These are phyloP conservation scores for Meloidogyne floridensis DNA, from an alignment of 1,140 invertebrate species.

Conservation along the genomic window DNA sequence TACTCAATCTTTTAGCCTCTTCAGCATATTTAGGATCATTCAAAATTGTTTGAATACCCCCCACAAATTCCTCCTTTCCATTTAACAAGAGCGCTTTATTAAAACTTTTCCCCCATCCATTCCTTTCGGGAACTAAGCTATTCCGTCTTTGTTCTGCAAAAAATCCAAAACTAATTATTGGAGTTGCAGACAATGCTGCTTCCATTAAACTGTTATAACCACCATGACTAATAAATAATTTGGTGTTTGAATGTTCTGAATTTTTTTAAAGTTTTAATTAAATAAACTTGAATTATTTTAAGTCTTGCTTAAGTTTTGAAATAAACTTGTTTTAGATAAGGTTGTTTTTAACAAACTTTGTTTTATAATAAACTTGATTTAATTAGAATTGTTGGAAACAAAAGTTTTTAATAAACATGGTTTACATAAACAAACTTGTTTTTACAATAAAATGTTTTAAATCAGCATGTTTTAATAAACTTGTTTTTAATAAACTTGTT, in stretches of 20 bases:
- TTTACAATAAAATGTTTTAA: too few relatives aligned
- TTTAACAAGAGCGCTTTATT: conserved; percentile 16
- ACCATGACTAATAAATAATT: conserved; percentile 36
- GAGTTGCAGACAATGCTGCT: conserved; percentile 2
- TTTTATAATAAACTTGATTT: too few relatives aligned
- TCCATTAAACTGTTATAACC: conserved; percentile 32
- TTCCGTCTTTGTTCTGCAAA: conserved; percentile 36
- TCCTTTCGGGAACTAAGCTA: conserved; percentile 23
- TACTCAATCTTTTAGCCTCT: conserved; percentile 16
- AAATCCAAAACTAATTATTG: conserved; percentile 32
- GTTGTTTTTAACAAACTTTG: too few relatives aligned
- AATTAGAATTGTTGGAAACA: too few relatives aligned
- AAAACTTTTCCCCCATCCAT: conserved; percentile 36
- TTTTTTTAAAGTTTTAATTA: background rate
- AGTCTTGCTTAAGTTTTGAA: too few relatives aligned
- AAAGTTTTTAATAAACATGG: too few relatives aligned
- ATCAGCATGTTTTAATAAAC: too few relatives aligned
- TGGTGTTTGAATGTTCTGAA: conserved; percentile 21
- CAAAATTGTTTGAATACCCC: background rate
- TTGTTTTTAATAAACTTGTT: too few relatives aligned
- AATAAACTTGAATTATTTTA: background rate
- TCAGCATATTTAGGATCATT: background rate
- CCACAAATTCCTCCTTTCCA: background rate
- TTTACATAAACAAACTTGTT: too few relatives aligned
- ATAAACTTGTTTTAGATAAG: too few relatives aligned